A percentile compares a stretch with the other conserved stretches of the same genome.
phyloP scores from a whole-genome alignment of 2,888 invertebrate genomes.

The Drosophila maculinotata region DNA sequence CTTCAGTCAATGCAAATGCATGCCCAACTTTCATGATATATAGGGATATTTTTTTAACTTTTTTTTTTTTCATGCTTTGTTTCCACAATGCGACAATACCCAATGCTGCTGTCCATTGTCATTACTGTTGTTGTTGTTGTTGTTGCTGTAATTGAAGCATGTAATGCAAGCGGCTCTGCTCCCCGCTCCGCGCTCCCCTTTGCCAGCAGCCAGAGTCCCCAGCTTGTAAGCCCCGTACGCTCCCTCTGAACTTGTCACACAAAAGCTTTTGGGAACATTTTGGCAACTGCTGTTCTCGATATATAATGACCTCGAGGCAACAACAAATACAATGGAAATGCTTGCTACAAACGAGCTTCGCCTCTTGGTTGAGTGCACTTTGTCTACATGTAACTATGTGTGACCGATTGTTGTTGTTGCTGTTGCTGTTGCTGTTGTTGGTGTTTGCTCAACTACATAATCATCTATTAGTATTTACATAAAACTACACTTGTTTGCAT shows the following conservation, averaged over 20 bases:
- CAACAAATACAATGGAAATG: constrained; percentile 52
- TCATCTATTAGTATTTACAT: constrained; percentile 79
- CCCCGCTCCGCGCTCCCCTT: constrained; percentile 7
- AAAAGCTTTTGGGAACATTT: constrained; percentile 79
- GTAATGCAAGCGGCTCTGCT: constrained; percentile 66
- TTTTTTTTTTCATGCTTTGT: constrained; percentile 37
- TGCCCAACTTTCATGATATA: constrained; percentile 15
- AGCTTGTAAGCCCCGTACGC: constrained; percentile 3
- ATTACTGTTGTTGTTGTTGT: constrained; percentile 40
- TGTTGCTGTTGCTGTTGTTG: constrained; percentile 30
- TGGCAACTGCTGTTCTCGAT: constrained; percentile 81
- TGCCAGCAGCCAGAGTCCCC: constrained; percentile 2
- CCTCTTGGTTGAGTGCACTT: constrained; percentile 75
- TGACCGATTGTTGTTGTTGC: constrained; percentile 63
- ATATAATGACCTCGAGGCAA: constrained; percentile 81
- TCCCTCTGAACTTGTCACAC: constrained; percentile 66
- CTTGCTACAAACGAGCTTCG: constrained; percentile 57
- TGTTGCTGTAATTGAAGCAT: constrained; percentile 72
- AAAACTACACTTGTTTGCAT: constrained; percentile 80
- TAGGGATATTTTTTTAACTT: constrained; percentile 11
- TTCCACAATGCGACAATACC: constrained; percentile 64
- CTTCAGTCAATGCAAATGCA: not conserved
- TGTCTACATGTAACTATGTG: constrained; percentile 75
- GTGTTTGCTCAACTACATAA: constrained; percentile 80
- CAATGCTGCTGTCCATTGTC: constrained; percentile 64